Percentiles rank a stretch among this genome's conserved stretches.
These are phyloP conservation scores for Pelagia noctiluca DNA, from an alignment of 30 jellyfish, hydroid and myxozoan species.

Conservation along the genomic window DNA sequence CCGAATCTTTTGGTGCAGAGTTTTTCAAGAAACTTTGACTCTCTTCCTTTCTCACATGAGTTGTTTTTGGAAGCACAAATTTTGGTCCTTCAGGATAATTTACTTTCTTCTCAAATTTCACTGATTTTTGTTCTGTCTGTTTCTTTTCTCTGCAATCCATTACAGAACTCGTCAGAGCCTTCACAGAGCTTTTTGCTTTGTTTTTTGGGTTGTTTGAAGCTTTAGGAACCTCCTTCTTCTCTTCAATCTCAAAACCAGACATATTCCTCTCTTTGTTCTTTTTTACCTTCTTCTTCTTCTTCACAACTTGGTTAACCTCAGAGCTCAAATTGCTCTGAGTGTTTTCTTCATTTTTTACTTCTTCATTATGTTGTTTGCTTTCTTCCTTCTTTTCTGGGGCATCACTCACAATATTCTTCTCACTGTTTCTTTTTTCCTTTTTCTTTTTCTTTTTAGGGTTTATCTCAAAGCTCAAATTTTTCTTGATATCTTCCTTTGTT, in stretches of 20 bases:
- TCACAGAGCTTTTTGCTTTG: not conserved
- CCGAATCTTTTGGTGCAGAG: not conserved
- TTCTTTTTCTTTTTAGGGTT: not conserved
- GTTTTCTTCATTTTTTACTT: not conserved
- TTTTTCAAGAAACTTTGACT: not conserved
- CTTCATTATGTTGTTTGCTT: not conserved
- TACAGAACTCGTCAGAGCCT: not conserved
- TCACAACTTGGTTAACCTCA: not conserved
- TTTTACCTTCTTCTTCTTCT: not conserved
- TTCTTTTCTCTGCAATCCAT: not conserved
- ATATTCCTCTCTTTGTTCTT: not conserved
- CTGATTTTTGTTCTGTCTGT: not conserved
- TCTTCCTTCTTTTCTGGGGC: not conserved
- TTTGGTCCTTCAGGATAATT: not conserved
- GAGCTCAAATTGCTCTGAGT: too few species aligned
- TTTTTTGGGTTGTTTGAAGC: not conserved
- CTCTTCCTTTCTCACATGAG: not conserved
- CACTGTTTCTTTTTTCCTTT: slow-evolving; percentile 5
- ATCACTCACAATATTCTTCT: not conserved
- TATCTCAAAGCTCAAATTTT: not conserved
- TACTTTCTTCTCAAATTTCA: not conserved
- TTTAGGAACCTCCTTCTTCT: not conserved
- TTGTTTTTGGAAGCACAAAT: not conserved
- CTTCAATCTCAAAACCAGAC: not conserved
- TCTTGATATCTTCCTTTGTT: not conserved